phyloP scores from a whole-genome alignment of 2,888 invertebrate species.

The Patella ulyssiponensis region DNA sequence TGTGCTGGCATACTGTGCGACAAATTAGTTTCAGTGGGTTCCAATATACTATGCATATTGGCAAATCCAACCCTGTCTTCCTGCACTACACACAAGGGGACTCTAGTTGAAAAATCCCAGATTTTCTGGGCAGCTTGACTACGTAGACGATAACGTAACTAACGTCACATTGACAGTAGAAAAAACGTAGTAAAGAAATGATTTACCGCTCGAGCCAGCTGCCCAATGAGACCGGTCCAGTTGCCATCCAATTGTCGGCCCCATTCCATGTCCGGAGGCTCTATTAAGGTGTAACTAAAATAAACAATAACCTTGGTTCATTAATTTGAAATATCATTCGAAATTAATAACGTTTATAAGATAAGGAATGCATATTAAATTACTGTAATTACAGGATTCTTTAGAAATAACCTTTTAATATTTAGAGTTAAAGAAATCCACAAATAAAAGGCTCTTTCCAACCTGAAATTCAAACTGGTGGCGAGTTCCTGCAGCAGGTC shows the following conservation, averaged over 20 bases:
- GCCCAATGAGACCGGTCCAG: conserved; percentile 49
- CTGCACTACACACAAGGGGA: too few species aligned
- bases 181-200: background rate
- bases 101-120: too few species aligned
- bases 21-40: too few species aligned
- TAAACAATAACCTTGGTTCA: background rate
- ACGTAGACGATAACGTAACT: background rate
- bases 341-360: too few species aligned
- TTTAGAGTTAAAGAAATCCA: background rate
- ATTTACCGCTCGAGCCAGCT: conserved; percentile 43
- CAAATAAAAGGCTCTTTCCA: background rate
- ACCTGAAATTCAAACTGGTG: conserved; percentile 37
- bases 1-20: too few species aligned
- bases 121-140: background rate
- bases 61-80: too few species aligned
- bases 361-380: too few species aligned
- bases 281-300: conserved; percentile 29
- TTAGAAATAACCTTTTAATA: background rate
- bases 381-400: too few species aligned
- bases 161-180: background rate
- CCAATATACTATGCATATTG: too few species aligned
- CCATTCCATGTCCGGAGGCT: conserved; percentile 41
- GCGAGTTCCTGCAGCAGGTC: conserved; percentile 33
- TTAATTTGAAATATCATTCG: too few species aligned
- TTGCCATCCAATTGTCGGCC: conserved; percentile 35